A percentile compares a stretch with the other conserved stretches of the same genome.
Evolutionary conservation across 2,888 invertebrate genomes (phyloP).

Genomic region (Chymomyza procnemis): DNA sequence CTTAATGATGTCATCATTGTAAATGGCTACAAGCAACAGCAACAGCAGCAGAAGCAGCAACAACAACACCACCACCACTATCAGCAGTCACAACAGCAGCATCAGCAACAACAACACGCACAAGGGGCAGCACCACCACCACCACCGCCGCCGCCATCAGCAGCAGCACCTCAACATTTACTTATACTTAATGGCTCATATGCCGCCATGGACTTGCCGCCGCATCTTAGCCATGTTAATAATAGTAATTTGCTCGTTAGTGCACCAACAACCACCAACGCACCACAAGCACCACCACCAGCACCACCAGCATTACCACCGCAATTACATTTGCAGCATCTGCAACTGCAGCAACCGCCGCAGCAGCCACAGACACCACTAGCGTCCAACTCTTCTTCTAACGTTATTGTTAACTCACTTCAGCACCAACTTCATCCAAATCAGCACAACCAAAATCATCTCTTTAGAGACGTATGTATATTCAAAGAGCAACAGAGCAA

Average conservation of each 20-base stretch:
- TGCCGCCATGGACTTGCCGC: constrained; percentile 24
- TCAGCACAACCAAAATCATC: constrained; percentile 79
- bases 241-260: constrained; percentile 40
- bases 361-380: constrained; percentile 23
- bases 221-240: constrained; percentile 37
- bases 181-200: constrained; percentile 67
- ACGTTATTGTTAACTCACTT: constrained; percentile 78
- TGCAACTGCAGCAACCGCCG: constrained; percentile 37
- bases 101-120: constrained; percentile 28
- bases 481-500: constrained; percentile 5
- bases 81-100: constrained; percentile 23
- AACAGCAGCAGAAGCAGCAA: constrained; percentile 29
- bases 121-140: constrained; percentile 4
- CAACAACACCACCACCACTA: constrained; percentile 33
- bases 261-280: constrained; percentile 41
- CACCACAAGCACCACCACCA: constrained; percentile 9
- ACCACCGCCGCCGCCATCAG: constrained; percentile 27
- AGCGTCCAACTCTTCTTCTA: constrained; percentile 45
- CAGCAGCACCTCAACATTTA: constrained; percentile 64
- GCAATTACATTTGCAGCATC: constrained; percentile 40
- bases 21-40: constrained; percentile 32
- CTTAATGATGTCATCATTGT: constrained; percentile 81
- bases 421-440: constrained; percentile 79
- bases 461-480: constrained; percentile 79
- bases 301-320: constrained; percentile 46